These are phyloP conservation scores for Stichodactyla mertensii DNA, from an alignment of 64 coral and sea anemone species.

Conservation along the genomic window DNA sequence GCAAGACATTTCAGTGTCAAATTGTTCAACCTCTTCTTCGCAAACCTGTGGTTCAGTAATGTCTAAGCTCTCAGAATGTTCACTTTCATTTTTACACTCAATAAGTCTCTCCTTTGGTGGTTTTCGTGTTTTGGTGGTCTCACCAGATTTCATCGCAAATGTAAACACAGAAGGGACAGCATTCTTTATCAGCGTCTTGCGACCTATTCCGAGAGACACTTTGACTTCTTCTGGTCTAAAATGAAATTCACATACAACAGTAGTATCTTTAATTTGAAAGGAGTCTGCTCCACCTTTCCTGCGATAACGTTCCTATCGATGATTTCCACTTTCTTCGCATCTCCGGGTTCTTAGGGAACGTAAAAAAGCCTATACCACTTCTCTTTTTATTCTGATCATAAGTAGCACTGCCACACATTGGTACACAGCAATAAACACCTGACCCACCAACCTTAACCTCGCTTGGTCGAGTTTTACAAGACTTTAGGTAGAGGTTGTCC, in stretches of 20 bases:
- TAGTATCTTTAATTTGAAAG: not conserved
- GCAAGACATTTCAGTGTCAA: not conserved
- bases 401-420: constrained; percentile 21
- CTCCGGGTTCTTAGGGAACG: constrained; percentile 9
- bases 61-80: not conserved
- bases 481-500: too few relatives aligned
- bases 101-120: constrained; percentile 9
- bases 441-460: constrained; percentile 2
- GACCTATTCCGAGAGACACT: not conserved
- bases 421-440: constrained; percentile 30
- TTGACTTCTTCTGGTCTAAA: constrained; percentile 26
- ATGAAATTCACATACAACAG: constrained; percentile 10
- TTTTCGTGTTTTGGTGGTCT: not conserved
- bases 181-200: not conserved
- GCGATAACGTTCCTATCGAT: constrained; percentile 22
- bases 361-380: constrained; percentile 21
- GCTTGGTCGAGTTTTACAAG: too few relatives aligned
- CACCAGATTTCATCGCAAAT: not conserved
- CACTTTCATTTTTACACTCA: not conserved
- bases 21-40: not conserved
- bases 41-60: not conserved
- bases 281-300: not conserved
- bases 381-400: constrained; percentile 19
- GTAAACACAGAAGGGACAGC: constrained; percentile 2
- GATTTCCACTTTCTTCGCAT: constrained; percentile 28